These are phyloP conservation scores for Amitus sp. DNA, from an alignment of 2,888 invertebrate genomes.

Conservation along the genomic window DNA sequence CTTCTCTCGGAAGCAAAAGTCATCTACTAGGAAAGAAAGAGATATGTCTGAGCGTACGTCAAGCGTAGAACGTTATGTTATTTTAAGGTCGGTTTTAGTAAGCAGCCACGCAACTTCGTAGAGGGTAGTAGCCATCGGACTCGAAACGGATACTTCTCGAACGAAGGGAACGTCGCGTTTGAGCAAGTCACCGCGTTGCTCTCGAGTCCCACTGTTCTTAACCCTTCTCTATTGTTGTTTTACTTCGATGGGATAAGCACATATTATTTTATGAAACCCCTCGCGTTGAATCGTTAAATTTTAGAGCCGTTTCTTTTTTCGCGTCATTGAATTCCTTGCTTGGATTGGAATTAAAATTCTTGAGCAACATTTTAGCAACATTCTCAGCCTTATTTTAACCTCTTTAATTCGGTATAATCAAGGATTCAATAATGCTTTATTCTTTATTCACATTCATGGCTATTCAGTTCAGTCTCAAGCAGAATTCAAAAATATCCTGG, in stretches of 20 bases:
- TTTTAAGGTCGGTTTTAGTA: constrained; percentile 52
- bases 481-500: no score
- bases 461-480: no score
- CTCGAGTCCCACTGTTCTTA: constrained; percentile 15
- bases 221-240: constrained; percentile 17
- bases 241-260: not conserved
- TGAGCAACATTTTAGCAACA: no score
- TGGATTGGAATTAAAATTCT: no score
- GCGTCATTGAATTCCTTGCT: no score
- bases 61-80: constrained; percentile 48
- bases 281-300: no score
- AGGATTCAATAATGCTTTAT: no score
- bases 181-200: constrained; percentile 48
- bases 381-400: no score
- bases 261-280: no score
- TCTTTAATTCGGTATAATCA: no score
- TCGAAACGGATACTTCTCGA: constrained; percentile 43
- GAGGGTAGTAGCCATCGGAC: constrained; percentile 49
- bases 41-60: constrained; percentile 44
- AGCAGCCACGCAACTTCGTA: constrained; percentile 39
- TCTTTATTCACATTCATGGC: no score
- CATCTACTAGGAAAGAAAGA: constrained; percentile 60
- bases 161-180: constrained; percentile 36
- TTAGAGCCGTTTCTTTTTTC: no score
- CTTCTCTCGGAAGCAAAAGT: constrained; percentile 47